These are phyloP conservation scores for Elgaria multicarinata DNA, from an alignment of 2,113 vertebrate genomes.

Conservation along the genomic window DNA sequence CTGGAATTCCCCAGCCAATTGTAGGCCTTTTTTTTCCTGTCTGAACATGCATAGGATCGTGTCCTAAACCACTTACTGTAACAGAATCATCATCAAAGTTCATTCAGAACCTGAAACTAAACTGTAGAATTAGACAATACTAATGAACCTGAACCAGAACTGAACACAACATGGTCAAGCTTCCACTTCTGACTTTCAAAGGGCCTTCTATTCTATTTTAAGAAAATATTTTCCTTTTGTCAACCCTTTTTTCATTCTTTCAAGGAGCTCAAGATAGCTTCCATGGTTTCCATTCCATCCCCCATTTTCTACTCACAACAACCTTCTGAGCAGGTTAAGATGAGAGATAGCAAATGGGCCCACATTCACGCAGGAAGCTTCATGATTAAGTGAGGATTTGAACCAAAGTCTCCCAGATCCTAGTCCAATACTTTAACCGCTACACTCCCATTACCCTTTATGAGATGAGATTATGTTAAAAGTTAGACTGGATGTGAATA, in stretches of 20 bases:
- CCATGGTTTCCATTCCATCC: neutral
- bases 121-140: neutral
- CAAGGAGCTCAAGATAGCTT: neutral
- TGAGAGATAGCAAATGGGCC: neutral
- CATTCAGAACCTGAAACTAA: neutral
- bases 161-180: neutral
- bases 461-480: neutral
- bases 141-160: neutral
- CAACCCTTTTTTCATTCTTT: neutral
- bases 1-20: too few species aligned
- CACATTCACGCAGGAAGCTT: neutral
- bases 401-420: neutral
- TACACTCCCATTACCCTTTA: neutral
- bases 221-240: neutral
- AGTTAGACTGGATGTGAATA: neutral
- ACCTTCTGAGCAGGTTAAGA: neutral
- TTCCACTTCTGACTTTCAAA: neutral
- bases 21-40: too few species aligned
- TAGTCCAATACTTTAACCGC: neutral
- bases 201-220: neutral
- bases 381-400: neutral
- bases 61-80: neutral
- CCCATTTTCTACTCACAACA: neutral
- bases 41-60: too few species aligned
- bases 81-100: neutral